Evolutionary conservation across 2,797 vertebrate genomes (phyloP), one percentile per base, ranked within the genome.

Genomic region (Erethizon dorsatum): DNA sequence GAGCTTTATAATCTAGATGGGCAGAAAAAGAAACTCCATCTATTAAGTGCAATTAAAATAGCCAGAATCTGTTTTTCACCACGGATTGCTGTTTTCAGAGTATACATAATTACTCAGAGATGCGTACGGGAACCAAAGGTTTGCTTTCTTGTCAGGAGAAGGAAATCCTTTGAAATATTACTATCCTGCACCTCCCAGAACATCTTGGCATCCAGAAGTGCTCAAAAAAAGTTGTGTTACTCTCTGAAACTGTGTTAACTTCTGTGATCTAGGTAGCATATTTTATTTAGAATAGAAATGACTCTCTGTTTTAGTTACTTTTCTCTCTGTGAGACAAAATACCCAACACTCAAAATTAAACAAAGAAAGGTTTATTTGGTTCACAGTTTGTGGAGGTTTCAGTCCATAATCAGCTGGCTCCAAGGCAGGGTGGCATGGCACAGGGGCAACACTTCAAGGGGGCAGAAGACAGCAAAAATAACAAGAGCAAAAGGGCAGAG

Each of bases 1-100:
- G 69, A 33, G 83, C 83, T 88, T 90, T 88, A 56, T 94, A 78
- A 80, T 92, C 90, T 92, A 52, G 20, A 94, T 5, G 82, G 52
- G 65, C 57, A 91, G 63, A 88, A 94, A 95, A 88, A 52, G 41
- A 86, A 95, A 82, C 37, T 45, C 24, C 79, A 80, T 37, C 37
- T 73, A 78, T 78, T 41, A 82, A 65, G 1, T 10, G 24, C 41
- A 45, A 41, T 91, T 67, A 57, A 20, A 85, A 17, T 65, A 50
- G 52, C 41, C 67, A 52, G 41, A 71, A 93, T 88, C 78, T 71
- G 15, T 47, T 77, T 75, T 85, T 33, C n/a, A 83, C 47, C 9
- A 47, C 61, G n/a, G 33, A 57, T 37, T 56, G 52, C 69, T 94
- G 59, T 93, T 37, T 79, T 57, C 69, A 67, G 6, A 89, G 59